Evolutionary conservation across 2,888 invertebrate genomes (phyloP), one percentile per base, ranked within the genome.

Genomic region (Drosophila longiperda): DNA sequence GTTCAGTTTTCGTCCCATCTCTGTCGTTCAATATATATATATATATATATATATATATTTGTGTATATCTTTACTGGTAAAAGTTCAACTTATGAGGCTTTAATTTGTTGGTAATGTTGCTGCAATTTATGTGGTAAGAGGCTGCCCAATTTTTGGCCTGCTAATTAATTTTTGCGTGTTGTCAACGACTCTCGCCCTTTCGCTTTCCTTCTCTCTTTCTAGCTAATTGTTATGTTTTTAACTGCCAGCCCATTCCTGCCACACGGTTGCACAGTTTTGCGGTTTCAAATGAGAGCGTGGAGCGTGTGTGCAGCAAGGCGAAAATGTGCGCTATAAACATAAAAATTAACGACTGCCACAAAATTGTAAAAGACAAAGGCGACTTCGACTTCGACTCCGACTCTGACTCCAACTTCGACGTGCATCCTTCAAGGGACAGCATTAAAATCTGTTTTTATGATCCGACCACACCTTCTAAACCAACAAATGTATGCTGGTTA

Each of bases 381-480:
- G 11, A 36, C 55, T 26, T n/a, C 3, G 40, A 11, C 40, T 9
- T 5, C 9, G n/a, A 40, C 40, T n/a, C 23, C 15, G 15, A 45
- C 45, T 15, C 1, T 3, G 45, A 45, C 20, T 8, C 1, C 45
- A 12, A 15, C 42, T 45, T 45, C 23, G 23, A 45, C 50, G 20
- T 53, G 33, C 33, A 32, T 40, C 11, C 53, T 40, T 8, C 77
- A 80, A 62, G n/a, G 83, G 78, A 71, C 83, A 78, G 58, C 88
- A 91, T 91, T 90, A 91, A 91, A 91, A 91, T 90, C 91, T 82
- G 91, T 84, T 91, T 91, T 91, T 89, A 91, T 81, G 80, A 67
- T 73, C 65, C 59, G 29, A 57, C 74, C 83, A 80, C 84, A 85
- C 75, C 84, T 82, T 73, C 80, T 59, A 54, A 78, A 60, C 81